Conservation (phyloP, 2,113 vertebrate species). For the Pluvianellus socialis region DNA sequence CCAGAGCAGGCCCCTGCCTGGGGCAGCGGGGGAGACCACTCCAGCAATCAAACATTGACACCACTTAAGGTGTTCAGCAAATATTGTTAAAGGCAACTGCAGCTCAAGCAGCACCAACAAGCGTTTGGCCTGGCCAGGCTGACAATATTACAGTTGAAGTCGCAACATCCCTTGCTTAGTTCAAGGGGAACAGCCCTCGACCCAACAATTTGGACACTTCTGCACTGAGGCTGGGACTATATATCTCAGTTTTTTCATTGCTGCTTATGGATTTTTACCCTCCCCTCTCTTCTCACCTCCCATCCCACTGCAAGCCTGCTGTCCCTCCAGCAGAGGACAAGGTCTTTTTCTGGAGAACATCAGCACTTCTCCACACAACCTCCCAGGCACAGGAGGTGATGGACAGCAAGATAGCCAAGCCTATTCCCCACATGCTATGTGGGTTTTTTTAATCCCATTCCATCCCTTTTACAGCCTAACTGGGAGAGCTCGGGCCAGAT, state of each 20-base stretch:
- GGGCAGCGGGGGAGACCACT: background rate
- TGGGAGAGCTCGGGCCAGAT: background rate
- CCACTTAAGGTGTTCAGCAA: background rate
- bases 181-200: background rate
- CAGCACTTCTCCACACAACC: background rate
- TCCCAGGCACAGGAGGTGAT: background rate
- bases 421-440: background rate
- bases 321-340: background rate
- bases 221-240: no score
- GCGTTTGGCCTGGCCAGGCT: background rate
- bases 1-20: background rate
- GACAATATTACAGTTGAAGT: background rate
- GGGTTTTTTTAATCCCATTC: background rate
- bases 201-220: background rate
- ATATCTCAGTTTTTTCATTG: background rate
- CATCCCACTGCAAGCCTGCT: fast-evolving
- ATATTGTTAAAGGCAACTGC: background rate
- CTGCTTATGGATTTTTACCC: background rate
- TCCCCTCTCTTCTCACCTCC: background rate
- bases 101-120: background rate
- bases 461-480: background rate
- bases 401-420: background rate
- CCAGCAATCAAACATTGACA: background rate
- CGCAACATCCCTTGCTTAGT: no score
- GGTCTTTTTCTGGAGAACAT: background rate